Percentiles rank a stretch among this genome's conserved stretches.
These are phyloP conservation scores for Unio pictorum DNA, from an alignment of 2,888 invertebrate genomes.

Conservation along the genomic window DNA sequence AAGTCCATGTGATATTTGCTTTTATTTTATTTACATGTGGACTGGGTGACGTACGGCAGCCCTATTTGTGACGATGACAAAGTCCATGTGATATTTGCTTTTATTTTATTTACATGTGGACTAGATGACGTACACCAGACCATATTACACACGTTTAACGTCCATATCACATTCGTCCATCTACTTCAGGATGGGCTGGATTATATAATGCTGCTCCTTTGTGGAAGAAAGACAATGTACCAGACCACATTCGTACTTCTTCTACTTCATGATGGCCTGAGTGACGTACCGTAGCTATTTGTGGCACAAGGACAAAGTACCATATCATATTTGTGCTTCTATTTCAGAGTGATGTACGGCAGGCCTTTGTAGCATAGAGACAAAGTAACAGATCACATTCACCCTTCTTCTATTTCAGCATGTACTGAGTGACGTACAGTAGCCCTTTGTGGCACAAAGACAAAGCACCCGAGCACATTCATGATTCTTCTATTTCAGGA, in stretches of 20 bases:
- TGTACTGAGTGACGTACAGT: slow-evolving; percentile 51
- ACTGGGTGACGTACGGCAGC: slow-evolving; percentile 36
- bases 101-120: too few species aligned
- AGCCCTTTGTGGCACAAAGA: slow-evolving; percentile 56
- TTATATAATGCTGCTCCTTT: slow-evolving; percentile 54
- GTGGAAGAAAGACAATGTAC: slow-evolving; percentile 49
- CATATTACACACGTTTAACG: too few species aligned
- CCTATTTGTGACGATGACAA: slow-evolving; percentile 27
- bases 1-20: too few species aligned
- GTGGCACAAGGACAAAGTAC: slow-evolving; percentile 47
- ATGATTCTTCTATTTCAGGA: slow-evolving; percentile 3
- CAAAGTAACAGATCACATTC: slow-evolving; percentile 11
- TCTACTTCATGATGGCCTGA: slow-evolving; percentile 35
- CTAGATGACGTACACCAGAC: too few species aligned
- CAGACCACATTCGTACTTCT: slow-evolving; percentile 27
- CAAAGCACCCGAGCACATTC: slow-evolving; percentile 11
- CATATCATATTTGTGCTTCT: too few species aligned
- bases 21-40: too few species aligned
- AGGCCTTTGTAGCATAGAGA: slow-evolving; percentile 59
- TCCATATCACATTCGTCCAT: too few species aligned
- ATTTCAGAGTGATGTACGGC: slow-evolving; percentile 44
- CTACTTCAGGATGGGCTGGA: slow-evolving; percentile 39
- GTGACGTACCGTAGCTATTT: slow-evolving; percentile 48
- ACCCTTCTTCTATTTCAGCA: slow-evolving; percentile 1
- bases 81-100: too few species aligned